Percentiles rank a stretch among this genome's conserved stretches.
Evolutionary conservation across 64 coral and sea anemone species (phyloP).

Genomic region (Actinia tenebrosa): DNA sequence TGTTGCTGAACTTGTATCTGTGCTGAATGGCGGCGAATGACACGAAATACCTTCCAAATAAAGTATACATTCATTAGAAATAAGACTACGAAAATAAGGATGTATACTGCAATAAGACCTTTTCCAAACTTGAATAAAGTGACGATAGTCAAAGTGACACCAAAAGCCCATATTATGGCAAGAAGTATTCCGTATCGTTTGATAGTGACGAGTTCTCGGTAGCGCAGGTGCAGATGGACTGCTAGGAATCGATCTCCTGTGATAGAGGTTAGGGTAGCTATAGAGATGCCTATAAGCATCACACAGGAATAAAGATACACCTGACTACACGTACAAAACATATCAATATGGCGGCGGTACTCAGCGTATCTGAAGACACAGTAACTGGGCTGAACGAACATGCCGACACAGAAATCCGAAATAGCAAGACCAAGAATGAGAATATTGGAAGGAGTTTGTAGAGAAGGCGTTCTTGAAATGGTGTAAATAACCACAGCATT

Average conservation of each 20-base stretch:
- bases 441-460: not conserved
- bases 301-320: not conserved
- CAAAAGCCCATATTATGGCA: not conserved
- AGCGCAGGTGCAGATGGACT: not conserved
- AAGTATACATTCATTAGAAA: not conserved
- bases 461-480: not conserved
- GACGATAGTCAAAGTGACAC: not conserved
- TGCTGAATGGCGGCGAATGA: not conserved
- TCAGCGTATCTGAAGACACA: not conserved
- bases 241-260: not conserved
- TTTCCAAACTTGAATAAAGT: too few species aligned
- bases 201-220: not conserved
- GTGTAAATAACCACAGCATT: not conserved
- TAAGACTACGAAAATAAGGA: too few species aligned
- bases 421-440: not conserved
- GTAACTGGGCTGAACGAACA: not conserved
- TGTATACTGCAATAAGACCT: too few species aligned
- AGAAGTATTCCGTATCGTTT: not conserved
- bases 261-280: not conserved
- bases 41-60: not conserved
- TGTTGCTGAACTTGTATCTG: slow-evolving; percentile 1
- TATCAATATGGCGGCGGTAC: not conserved
- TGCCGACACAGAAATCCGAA: not conserved
- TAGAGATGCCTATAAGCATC: not conserved
- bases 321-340: not conserved